Evolutionary conservation across 2,888 invertebrate genomes (phyloP).

Genomic region (Lochmaea crataegi): DNA sequence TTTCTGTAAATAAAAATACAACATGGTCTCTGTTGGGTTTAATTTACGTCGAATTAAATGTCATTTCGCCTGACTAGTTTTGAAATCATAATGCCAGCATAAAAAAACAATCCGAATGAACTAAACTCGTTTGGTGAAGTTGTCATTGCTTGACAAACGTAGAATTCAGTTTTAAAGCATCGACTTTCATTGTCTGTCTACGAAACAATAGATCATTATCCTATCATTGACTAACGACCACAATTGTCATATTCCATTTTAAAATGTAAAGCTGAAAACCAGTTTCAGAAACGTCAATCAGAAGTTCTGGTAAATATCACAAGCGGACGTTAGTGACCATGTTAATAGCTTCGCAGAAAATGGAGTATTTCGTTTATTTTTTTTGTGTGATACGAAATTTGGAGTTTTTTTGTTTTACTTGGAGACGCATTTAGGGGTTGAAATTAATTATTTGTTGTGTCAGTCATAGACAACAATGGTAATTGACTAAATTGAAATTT

Average conservation of each 20-base stretch:
- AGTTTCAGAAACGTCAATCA: conserved; percentile 26
- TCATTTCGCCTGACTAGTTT: not conserved
- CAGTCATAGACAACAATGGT: too few relatives aligned
- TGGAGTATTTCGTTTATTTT: not conserved
- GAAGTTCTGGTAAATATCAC: conserved; percentile 1
- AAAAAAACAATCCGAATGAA: not conserved
- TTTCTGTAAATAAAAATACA: too few relatives aligned
- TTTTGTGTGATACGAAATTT: too few relatives aligned
- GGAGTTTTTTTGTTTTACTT: too few relatives aligned
- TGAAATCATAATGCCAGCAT: not conserved
- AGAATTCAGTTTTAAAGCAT: not conserved
- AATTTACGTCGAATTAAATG: not conserved
- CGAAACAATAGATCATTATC: not conserved
- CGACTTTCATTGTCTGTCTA: not conserved
- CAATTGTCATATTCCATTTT: conserved; percentile 9
- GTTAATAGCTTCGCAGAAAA: conserved; percentile 1
- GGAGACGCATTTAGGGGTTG: too few relatives aligned
- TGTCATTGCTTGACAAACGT: conserved; percentile 10
- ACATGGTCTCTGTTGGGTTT: too few relatives aligned
- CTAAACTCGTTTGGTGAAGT: conserved; percentile 6
- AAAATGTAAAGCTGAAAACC: not conserved
- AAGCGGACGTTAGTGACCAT: not conserved
- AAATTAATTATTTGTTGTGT: too few relatives aligned
- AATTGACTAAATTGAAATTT: too few relatives aligned
- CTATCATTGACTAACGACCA: conserved; percentile 15